phyloP scores from a whole-genome alignment of 1,140 invertebrate genomes.

The Reticulitermes speratus region DNA sequence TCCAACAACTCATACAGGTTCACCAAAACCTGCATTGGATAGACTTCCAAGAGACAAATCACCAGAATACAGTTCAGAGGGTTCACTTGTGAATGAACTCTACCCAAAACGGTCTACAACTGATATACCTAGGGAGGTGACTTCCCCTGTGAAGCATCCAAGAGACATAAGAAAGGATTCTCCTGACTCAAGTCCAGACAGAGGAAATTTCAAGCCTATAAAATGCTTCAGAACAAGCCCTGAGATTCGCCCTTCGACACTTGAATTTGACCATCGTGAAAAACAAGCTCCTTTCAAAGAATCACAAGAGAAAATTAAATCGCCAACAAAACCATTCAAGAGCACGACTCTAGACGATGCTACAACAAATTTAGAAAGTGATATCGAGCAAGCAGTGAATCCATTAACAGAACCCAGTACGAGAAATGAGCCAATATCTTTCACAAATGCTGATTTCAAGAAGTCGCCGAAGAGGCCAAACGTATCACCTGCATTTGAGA shows the following conservation, averaged over 20 bases:
- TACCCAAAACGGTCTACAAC: background rate
- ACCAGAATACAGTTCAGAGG: slow-evolving; percentile 44
- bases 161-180: slow-evolving; percentile 18
- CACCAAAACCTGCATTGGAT: background rate
- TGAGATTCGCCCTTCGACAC: slow-evolving; percentile 30
- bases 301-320: background rate
- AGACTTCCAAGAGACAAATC: slow-evolving; percentile 39
- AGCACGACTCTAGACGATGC: background rate
- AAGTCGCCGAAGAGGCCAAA: background rate
- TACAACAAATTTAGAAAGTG: background rate
- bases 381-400: background rate
- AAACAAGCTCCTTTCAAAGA: background rate
- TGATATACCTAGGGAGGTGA: background rate
- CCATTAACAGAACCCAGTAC: background rate
- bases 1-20: background rate
- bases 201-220: slow-evolving; percentile 41
- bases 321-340: background rate
- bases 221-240: slow-evolving; percentile 39
- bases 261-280: background rate
- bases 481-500: background rate
- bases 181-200: slow-evolving; percentile 40
- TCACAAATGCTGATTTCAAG: background rate
- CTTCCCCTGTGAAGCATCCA: slow-evolving; percentile 23
- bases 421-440: slow-evolving; percentile 22
- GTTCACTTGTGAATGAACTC: slow-evolving; percentile 41